Base-by-base conservation (phyloP, 2,797 vertebrate genomes). In the Galago senegalensis region DNA sequence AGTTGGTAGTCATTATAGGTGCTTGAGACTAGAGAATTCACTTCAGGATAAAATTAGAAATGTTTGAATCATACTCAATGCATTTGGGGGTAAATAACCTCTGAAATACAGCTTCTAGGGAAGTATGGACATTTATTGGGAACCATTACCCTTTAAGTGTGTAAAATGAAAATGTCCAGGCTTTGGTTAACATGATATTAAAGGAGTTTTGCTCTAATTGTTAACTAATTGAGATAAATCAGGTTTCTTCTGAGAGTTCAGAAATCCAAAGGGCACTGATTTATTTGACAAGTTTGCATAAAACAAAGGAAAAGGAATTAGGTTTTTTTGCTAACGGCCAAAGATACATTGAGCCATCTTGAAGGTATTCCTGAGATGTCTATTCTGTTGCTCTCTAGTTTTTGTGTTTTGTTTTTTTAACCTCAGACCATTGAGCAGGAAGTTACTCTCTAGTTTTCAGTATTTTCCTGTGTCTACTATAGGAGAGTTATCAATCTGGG, bases 21-120 rank as follows among this genome's bases (percentile, higher is more conserved):
- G 79, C 77, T 89, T 43, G 77, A 86, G 75, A 92, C 21, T 79
- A 29, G 53, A 95, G 73, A 81, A 72, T 76, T 37, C 29, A 89
- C 21, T 82, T 91, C 9, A 34, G 65, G 46, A 61, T 91, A 85
- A 92, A 89, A 17, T 27, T 49, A 86, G 72, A 76, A 96, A 18
- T 46, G 63, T 69, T 87, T 89, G 80, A 81, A 34, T 43, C 46
- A 31, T 56, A 75, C 18, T 80, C 40, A 69, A 61, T 79, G 37
- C 12, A 73, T 85, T 76, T 82, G 2, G 37, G 13, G 37, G n/a
- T 63, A 95, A 79, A 85, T 91, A 84, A 61, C 21, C 18, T 93
- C 85, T 56, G 25, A 65, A 91, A 83, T 63, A 60, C 29, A 46
- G 53, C 65, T 56, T 92, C 56, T 67, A 70, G 40, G 27, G 69